Evolutionary conservation across 2,888 invertebrate genomes (phyloP).

Genomic region (Brenthis daphne): DNA sequence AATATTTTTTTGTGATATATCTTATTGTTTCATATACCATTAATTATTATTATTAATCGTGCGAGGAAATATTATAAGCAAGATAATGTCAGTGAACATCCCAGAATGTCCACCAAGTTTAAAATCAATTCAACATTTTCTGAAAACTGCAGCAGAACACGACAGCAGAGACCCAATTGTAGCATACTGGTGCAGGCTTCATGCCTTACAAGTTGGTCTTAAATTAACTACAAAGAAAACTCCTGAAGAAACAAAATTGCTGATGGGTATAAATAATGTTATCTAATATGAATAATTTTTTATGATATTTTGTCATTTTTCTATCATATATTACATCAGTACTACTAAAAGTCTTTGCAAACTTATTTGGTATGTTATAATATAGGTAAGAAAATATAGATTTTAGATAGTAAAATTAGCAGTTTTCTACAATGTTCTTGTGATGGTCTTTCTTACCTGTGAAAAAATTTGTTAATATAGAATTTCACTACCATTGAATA

Average conservation of each 20-base stretch:
- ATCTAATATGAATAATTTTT: not conserved
- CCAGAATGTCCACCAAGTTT: conserved; percentile 90
- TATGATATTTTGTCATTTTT: not conserved
- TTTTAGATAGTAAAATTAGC: too few species aligned
- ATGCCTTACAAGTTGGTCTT: conserved; percentile 94
- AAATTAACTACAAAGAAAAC: conserved; percentile 88
- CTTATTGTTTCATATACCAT: not conserved
- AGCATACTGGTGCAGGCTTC: conserved; percentile 96
- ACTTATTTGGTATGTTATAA: too few species aligned
- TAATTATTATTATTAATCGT: not conserved
- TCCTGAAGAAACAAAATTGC: conserved; percentile 91
- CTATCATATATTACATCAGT: not conserved
- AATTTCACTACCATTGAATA: too few species aligned
- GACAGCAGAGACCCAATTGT: conserved; percentile 94
- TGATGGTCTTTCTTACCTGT: too few species aligned
- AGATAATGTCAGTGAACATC: conserved; percentile 55
- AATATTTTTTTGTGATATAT: conserved; percentile 4
- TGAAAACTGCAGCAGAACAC: conserved; percentile 96
- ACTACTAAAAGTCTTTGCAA: too few species aligned
- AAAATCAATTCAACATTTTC: conserved; percentile 93
- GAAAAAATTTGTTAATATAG: too few species aligned
- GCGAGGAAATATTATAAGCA: not conserved
- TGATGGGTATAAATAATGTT: conserved; percentile 78
- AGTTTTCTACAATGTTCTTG: too few species aligned
- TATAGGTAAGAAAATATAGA: too few species aligned